phyloP scores from a whole-genome alignment of 2,888 invertebrate genomes.

The Tetragnatha montana region DNA sequence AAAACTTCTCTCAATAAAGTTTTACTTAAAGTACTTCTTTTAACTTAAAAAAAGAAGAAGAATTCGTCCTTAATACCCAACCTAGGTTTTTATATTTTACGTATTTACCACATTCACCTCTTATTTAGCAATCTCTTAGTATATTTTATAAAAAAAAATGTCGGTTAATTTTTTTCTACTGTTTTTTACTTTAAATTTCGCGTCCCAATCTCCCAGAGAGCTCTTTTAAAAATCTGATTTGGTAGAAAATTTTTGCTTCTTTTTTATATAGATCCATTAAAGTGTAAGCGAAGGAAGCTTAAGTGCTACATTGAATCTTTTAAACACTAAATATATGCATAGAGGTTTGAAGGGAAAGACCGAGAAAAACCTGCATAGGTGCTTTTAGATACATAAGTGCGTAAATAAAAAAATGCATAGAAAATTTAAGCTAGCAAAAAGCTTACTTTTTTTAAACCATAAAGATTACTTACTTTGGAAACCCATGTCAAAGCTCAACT shows the following conservation, averaged over 20 bases:
- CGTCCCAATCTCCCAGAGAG: constrained; percentile 5
- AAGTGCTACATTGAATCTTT: constrained; percentile 5
- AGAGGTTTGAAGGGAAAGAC: neutral
- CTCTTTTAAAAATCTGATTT: constrained; percentile 3
- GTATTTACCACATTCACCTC: neutral
- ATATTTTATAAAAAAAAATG: neutral
- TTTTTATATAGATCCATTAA: constrained; percentile 21
- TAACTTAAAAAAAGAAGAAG: neutral
- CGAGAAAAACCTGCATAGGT: neutral
- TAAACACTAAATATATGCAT: constrained; percentile 6
- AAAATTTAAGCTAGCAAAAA: neutral
- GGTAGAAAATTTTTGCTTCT: neutral
- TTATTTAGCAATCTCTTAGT: neutral
- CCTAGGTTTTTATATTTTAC: neutral
- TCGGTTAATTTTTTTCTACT: neutral
- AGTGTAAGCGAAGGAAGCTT: neutral
- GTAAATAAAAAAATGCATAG: neutral
- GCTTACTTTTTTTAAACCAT: neutral
- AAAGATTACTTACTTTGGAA: neutral
- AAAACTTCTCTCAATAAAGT: neutral
- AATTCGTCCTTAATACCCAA: neutral
- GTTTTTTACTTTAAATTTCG: neutral
- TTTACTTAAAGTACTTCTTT: neutral
- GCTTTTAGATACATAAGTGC: neutral
- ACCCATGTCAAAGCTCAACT: neutral